Evolutionary conservation across 2,888 invertebrate species (phyloP).

Genomic region (Leptinotarsa haldemani): DNA sequence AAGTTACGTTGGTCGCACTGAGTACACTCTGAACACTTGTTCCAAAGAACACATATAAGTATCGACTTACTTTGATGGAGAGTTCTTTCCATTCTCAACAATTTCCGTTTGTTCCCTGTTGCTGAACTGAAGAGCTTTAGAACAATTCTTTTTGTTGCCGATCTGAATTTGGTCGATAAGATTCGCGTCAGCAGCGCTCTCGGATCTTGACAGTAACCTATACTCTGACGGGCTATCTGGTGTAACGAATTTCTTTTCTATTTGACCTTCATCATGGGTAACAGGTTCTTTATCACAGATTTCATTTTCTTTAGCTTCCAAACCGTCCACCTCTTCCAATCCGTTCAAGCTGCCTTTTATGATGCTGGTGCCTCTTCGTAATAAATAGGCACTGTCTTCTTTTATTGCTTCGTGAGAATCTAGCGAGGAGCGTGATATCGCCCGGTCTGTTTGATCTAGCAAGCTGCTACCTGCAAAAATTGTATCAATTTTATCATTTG

Average conservation of each 20-base stretch:
- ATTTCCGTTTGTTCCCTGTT: constrained; percentile 63
- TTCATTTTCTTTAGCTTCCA: constrained; percentile 30
- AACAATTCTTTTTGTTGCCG: constrained; percentile 67
- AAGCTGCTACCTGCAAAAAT: constrained; percentile 50
- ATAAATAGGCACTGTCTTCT: constrained; percentile 65
- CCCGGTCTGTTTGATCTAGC: constrained; percentile 60
- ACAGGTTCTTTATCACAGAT: constrained; percentile 30
- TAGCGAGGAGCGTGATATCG: constrained; percentile 63
- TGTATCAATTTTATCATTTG: too few relatives aligned
- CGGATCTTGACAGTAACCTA: constrained; percentile 72
- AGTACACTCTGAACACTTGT: background rate
- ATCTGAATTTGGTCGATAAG: constrained; percentile 78
- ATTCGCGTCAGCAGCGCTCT: constrained; percentile 84
- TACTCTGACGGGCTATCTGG: constrained; percentile 75
- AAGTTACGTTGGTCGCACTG: background rate
- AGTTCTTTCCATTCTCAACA: constrained; percentile 63
- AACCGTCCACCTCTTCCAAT: constrained; percentile 52
- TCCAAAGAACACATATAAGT: constrained; percentile 22
- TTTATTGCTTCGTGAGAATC: constrained; percentile 64
- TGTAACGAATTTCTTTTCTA: constrained; percentile 45
- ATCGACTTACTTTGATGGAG: constrained; percentile 68
- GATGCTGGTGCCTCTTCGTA: constrained; percentile 71
- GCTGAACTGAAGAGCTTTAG: constrained; percentile 70
- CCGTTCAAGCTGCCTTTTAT: constrained; percentile 66
- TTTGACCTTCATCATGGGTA: constrained; percentile 42